A percentile compares a stretch with the other conserved stretches of the same genome.
Conservation (phyloP, 2,797 vertebrate species). For the Pteropus rufus region DNA sequence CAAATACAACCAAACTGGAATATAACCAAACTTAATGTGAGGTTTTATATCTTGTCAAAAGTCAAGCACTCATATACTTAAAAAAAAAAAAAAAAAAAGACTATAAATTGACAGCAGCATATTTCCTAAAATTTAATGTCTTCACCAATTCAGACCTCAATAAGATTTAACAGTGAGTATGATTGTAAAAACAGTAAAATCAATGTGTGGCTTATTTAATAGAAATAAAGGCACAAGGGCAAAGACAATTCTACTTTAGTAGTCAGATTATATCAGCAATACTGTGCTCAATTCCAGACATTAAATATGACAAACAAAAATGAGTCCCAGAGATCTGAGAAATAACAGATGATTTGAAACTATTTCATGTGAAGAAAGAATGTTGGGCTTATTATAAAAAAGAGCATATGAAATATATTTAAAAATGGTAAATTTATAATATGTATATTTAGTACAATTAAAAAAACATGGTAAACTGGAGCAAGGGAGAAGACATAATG, state of each 20-base stretch:
- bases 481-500: not conserved
- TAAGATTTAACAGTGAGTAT: not conserved
- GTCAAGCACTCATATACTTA: not conserved
- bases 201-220: not conserved
- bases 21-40: not conserved
- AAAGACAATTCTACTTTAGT: slow-evolving; percentile 16
- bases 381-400: slow-evolving; percentile 16
- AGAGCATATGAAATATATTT: not conserved
- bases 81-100: not conserved
- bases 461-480: not conserved
- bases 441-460: not conserved
- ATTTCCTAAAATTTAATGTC: slow-evolving; percentile 30
- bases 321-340: not conserved
- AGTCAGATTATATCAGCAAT: not conserved
- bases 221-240: not conserved
- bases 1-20: not conserved
- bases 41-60: slow-evolving; percentile 14
- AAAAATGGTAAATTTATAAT: not conserved
- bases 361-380: not conserved
- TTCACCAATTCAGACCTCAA: slow-evolving; percentile 37
- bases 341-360: slow-evolving; percentile 10
- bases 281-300: not conserved
- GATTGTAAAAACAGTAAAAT: slow-evolving; percentile 11
- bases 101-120: not conserved
- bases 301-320: slow-evolving; percentile 25